Evolutionary conservation across 2,113 vertebrate genomes (phyloP), one percentile per base, ranked within the genome.

Genomic region (Martes martes): DNA sequence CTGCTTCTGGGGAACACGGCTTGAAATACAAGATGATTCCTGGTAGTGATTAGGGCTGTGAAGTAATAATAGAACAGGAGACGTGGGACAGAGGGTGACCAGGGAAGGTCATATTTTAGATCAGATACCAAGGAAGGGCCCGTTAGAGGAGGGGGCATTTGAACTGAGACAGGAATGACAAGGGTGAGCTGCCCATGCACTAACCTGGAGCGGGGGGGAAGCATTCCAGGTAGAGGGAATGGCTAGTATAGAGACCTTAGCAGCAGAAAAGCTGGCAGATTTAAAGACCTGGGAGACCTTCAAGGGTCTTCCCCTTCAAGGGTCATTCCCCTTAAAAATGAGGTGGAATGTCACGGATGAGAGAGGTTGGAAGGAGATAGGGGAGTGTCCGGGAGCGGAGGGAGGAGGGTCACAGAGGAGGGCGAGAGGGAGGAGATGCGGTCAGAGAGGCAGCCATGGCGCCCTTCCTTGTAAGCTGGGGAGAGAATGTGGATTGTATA

Each of bases 81-180:
- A 85, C 7, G 13, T 10, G 14, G 33, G 73, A 1, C 4, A 11
- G 39, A 65, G 13, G 7, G 21, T 73, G 28, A 19, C 8, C 31
- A 61, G 16, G 61, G 36, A 79, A 52, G 11, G 39, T 65, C 57
- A 92, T 81, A 18, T 31, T 89, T 84, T 83, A 94, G 65, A 39
- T 94, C 61, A 57, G 15, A 14, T 50, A 31, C 52, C 73, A 86
- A 13, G 15, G 71, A 82, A 82, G 3, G 1, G 11, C 0, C 36
- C 39, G 90, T 91, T 47, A 4, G 31, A 61, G 42, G 21, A 74
- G 13, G 65, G 21, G 5, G 0, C n/a, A 23, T 42, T 50, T 76
- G 71, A 89, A 57, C 14, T 42, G 31, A 84, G 23, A 73, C 2
- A 11, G 31, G 15, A 28, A 39, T 57, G 6, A 28, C 11, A 55